A percentile compares a stretch with the other conserved stretches of the same genome.
These are phyloP conservation scores for Oreamnos americanus DNA, from an alignment of 2,113 vertebrate genomes.

Conservation along the genomic window DNA sequence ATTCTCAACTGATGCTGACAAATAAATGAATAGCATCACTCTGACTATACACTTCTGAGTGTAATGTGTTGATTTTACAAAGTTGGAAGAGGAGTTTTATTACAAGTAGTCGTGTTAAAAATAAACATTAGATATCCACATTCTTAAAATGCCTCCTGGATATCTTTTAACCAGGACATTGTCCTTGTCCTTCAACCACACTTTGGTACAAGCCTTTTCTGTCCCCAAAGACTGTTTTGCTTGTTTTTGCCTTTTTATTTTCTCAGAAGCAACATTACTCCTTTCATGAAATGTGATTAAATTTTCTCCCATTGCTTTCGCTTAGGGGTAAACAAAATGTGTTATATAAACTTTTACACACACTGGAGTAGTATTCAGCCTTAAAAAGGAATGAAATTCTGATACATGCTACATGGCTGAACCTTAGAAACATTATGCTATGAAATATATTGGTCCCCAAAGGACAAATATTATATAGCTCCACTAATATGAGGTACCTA, in stretches of 20 bases:
- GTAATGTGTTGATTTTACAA: neutral
- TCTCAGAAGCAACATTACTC: neutral
- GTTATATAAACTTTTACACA: neutral
- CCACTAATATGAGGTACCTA: neutral
- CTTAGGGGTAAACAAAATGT: neutral
- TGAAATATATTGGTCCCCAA: neutral
- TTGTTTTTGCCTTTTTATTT: neutral
- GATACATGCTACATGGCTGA: neutral
- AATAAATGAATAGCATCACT: neutral
- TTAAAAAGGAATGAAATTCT: neutral
- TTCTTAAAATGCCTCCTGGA: neutral
- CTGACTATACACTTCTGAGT: neutral
- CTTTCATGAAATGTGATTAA: neutral
- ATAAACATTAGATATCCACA: neutral
- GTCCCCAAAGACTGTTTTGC: neutral
- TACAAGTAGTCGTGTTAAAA: neutral
- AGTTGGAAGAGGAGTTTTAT: neutral
- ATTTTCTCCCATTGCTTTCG: neutral
- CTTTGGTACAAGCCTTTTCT: neutral
- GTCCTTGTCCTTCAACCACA: neutral
- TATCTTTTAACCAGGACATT: neutral
- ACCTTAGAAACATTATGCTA: neutral
- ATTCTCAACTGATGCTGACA: neutral
- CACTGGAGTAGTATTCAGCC: neutral
- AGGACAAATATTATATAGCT: neutral